These are phyloP conservation scores for Lutraria rhynchaena DNA, from an alignment of 1,140 invertebrate genomes.

Conservation along the genomic window DNA sequence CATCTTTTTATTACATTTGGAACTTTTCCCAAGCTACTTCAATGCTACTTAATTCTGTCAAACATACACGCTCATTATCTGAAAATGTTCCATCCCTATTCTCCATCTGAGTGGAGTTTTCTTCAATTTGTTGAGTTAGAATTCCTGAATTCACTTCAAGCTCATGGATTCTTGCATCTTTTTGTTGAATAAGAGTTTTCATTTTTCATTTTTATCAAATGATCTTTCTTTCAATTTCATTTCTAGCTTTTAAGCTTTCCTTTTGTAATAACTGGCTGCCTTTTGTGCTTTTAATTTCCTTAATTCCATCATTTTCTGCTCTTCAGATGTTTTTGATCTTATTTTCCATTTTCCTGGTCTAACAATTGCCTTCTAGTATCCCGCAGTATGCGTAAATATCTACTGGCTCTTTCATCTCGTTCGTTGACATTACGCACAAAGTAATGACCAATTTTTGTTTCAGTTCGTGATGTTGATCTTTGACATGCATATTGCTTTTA, in stretches of 20 bases:
- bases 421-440: slow-evolving; percentile 21
- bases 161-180: no score
- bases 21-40: no score
- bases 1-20: no score
- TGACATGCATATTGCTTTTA: background rate
- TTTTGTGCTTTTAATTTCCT: background rate
- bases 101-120: no score
- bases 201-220: no score
- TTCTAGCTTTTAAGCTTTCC: background rate
- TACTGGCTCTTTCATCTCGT: slow-evolving; percentile 24
- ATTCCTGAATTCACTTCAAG: no score
- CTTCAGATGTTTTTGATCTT: background rate
- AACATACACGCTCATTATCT: no score
- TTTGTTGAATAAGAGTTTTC: no score
- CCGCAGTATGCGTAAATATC: background rate
- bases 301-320: background rate
- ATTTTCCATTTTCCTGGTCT: background rate
- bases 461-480: background rate
- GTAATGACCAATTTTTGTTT: slow-evolving; percentile 12
- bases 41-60: no score
- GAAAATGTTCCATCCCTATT: no score
- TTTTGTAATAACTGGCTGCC: background rate
- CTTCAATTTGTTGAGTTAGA: no score
- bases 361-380: slow-evolving; percentile 21
- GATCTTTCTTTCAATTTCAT: no score